Base-by-base conservation (phyloP, 23 tunicate species). In the Oikopleura albicans region DNA sequence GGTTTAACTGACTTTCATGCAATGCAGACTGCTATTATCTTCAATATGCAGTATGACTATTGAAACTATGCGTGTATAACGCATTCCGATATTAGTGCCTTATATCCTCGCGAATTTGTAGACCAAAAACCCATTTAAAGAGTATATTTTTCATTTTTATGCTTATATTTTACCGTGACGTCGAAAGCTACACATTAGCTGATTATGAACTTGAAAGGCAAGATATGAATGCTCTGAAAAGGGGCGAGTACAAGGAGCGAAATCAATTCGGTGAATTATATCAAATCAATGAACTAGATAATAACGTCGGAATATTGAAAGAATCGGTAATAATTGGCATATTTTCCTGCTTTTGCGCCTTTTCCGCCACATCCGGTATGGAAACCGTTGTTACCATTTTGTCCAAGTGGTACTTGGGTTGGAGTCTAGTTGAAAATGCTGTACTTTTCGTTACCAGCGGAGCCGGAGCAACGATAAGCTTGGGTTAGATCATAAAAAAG, bases 371-470 rank as follows among this genome's bases (percentile, higher is more conserved):
- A 8, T 49, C 16, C 12, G 79, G 79, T 16, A 71, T 71, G 79
- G 79, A 71, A 71, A 12, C 79, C 31, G 2, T 37, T 22, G 31
- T 71, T 22, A 71, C 79, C 4, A 16, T 71, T 16, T 4, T 71
- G 2, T 12, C 79, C 4, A 71, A 71, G 31, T 71, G 79, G 79
- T 29, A 12, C 2, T 29, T 71, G 2, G 79, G 79, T 22, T 71
- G 79, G 79, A 37, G 31, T 16, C 79, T 12, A 2, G 79, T 71
- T 2, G 79, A 71, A 71, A 71, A 71, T 71, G 79, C 79, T 2
- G 31, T 71, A 22, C 2, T 71, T 16, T 71, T 71, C 37, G 37
- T 71, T 16, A 71, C 79, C 79, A 2, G 37, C 37, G 79, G 79
- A 29, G 4, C 31, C 37, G 79, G 79, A 2, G 79, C 79, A 16